phyloP scores from a whole-genome alignment of 2,797 vertebrate species.

The Etheostoma nigrum region DNA sequence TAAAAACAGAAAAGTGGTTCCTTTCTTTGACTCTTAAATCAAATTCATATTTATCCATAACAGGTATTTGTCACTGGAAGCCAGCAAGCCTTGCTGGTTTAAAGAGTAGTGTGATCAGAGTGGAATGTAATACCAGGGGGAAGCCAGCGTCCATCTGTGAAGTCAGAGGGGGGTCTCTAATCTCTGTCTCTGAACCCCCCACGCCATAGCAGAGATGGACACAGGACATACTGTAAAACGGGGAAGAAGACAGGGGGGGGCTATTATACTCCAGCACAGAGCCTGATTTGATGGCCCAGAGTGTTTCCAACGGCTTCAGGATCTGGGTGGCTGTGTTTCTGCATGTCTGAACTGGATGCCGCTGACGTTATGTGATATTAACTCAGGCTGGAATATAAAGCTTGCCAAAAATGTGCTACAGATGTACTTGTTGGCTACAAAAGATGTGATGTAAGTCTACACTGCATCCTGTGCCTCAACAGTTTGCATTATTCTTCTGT shows the following conservation, averaged over 20 bases:
- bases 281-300: conserved; percentile 41
- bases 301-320: conserved; percentile 37
- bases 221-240: conserved; percentile 54
- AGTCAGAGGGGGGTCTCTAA: conserved; percentile 74
- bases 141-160: conserved; percentile 76
- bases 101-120: conserved; percentile 51
- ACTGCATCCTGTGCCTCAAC: too few relatives aligned
- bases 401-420: background rate
- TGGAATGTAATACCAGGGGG: conserved; percentile 68
- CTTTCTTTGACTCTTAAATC: too few relatives aligned
- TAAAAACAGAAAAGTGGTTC: too few relatives aligned
- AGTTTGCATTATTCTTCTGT: background rate
- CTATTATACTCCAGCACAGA: conserved; percentile 48
- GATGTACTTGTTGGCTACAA: background rate
- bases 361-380: background rate
- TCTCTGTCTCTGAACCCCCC: conserved; percentile 63
- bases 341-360: background rate
- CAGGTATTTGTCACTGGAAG: background rate
- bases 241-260: conserved; percentile 28
- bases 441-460: background rate
- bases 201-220: conserved; percentile 33
- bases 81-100: conserved; percentile 11
- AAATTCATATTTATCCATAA: background rate
- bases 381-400: background rate
- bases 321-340: conserved; percentile 31